A percentile compares a stretch with the other conserved stretches of the same genome.
Conservation (phyloP, 1,140 invertebrate genomes). For the Campoletis sonorensis region DNA sequence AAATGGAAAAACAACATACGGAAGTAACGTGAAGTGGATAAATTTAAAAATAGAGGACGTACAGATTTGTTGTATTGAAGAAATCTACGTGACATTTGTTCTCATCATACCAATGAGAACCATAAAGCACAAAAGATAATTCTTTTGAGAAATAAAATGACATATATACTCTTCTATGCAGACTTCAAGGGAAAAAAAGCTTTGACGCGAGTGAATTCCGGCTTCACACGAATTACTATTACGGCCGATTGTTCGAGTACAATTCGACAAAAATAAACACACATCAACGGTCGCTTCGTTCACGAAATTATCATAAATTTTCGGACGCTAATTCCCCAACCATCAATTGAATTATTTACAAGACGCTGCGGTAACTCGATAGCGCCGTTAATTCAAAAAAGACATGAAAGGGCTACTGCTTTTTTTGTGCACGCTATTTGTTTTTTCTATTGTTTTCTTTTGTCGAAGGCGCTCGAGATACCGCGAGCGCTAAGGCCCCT, state of each 20-base stretch:
- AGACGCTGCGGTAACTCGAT: conserved; percentile 56
- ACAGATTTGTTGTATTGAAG: no score
- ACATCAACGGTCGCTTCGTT: not conserved
- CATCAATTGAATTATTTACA: conserved; percentile 57
- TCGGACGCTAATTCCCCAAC: conserved; percentile 14
- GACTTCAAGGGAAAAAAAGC: not conserved
- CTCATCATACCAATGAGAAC: no score
- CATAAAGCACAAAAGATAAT: no score
- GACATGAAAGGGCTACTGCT: no score
- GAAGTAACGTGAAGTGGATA: no score
- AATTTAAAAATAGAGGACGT: no score
- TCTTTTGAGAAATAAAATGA: not conserved
- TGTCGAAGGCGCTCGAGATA: conserved; percentile 52
- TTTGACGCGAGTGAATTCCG: not conserved
- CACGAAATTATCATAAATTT: conserved; percentile 14
- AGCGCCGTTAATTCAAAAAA: not conserved
- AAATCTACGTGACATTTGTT: no score
- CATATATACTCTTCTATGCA: not conserved
- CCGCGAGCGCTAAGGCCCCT: conserved; percentile 64
- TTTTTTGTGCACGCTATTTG: conserved; percentile 24
- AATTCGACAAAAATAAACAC: not conserved
- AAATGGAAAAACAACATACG: no score
- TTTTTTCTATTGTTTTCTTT: no score
- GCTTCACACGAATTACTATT: not conserved
- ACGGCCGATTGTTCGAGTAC: not conserved